Evolutionary conservation across 2,888 invertebrate species (phyloP).

Genomic region (Sesamia inferens): DNA sequence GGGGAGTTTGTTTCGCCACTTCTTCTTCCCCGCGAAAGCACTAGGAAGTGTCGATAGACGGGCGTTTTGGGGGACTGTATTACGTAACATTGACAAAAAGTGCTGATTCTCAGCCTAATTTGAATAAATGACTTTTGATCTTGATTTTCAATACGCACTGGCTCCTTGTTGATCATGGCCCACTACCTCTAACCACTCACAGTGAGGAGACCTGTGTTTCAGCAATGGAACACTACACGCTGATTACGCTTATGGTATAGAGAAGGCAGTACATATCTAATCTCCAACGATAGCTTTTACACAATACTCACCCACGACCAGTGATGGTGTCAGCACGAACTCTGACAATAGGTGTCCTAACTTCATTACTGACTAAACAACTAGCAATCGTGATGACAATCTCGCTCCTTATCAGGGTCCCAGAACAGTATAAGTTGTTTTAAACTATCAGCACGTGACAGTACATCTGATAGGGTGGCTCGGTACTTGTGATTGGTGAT

Average conservation of each 20-base stretch:
- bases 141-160: neutral
- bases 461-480: conserved; percentile 63
- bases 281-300: neutral
- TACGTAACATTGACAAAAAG: no score
- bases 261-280: neutral
- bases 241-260: neutral
- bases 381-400: conserved; percentile 79
- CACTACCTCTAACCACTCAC: neutral
- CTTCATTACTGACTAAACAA: conserved; percentile 69
- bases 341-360: conserved; percentile 72
- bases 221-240: neutral
- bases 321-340: conserved; percentile 73
- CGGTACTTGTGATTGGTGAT: conserved; percentile 50
- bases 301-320: conserved; percentile 67
- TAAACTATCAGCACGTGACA: conserved; percentile 80
- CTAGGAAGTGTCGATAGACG: no score
- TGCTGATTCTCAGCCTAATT: no score
- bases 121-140: no score
- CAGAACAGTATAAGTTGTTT: conserved; percentile 78
- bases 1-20: no score
- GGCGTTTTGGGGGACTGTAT: no score
- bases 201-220: neutral
- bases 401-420: conserved; percentile 75
- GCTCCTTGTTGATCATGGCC: neutral
- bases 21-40: no score